These are phyloP conservation scores for Parazoanthus darwini DNA, from an alignment of 92 coral and sea anemone genomes.

Conservation along the genomic window DNA sequence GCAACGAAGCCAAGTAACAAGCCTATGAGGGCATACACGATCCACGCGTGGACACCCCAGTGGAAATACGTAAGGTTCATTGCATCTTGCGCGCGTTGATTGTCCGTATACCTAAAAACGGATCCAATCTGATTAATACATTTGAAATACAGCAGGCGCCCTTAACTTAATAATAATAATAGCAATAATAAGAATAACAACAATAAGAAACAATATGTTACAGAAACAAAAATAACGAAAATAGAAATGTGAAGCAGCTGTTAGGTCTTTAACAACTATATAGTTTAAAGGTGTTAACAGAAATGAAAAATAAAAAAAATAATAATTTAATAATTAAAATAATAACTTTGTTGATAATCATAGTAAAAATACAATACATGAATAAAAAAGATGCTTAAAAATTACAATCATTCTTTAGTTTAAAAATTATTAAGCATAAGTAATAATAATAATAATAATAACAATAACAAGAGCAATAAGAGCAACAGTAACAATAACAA, in stretches of 20 bases:
- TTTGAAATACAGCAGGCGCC: too few species aligned
- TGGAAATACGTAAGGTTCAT: slow-evolving; percentile 85
- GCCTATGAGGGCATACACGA: slow-evolving; percentile 86
- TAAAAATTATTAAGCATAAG: background rate
- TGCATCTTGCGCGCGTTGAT: slow-evolving; percentile 94
- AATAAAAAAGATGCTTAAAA: too few species aligned
- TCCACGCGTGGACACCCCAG: slow-evolving; percentile 98
- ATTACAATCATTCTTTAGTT: too few species aligned
- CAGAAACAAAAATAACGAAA: too few species aligned
- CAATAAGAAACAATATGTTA: background rate
- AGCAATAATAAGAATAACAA: background rate
- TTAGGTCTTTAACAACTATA: too few species aligned
- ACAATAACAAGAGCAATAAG: background rate
- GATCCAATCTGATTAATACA: background rate
- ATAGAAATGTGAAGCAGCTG: too few species aligned
- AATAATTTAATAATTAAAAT: too few species aligned
- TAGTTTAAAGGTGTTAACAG: too few species aligned
- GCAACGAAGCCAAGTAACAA: slow-evolving; percentile 80
- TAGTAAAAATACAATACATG: too few species aligned
- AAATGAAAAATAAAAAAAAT: too few species aligned
- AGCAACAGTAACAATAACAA: background rate
- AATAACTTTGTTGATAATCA: too few species aligned
- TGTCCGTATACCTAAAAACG: slow-evolving; percentile 76
- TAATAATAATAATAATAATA: background rate
- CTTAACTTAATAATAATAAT: background rate